Percentiles rank a stretch among this genome's conserved stretches.
phyloP scores from a whole-genome alignment of 1,140 invertebrate species.

The Pinna nobilis region DNA sequence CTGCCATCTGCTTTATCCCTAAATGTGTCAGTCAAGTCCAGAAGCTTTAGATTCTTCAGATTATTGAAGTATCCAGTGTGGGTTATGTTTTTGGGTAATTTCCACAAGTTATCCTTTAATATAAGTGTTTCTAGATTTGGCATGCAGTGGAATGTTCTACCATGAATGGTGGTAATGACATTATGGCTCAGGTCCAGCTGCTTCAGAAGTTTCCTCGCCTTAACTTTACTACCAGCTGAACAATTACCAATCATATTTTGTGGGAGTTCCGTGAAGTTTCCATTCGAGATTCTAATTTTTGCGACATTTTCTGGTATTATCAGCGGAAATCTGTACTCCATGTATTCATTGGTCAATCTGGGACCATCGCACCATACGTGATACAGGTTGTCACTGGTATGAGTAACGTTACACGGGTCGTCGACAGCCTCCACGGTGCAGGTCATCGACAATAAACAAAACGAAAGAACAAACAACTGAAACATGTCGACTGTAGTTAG shows the following conservation, averaged over 20 bases:
- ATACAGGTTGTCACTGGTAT: no score
- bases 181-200: conserved; percentile 43
- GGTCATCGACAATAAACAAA: no score
- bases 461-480: no score
- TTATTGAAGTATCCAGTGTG: conserved; percentile 28
- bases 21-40: conserved; percentile 21
- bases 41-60: neutral
- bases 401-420: no score
- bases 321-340: no score
- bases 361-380: no score
- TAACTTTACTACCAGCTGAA: neutral
- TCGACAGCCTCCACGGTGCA: no score
- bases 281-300: conserved; percentile 18
- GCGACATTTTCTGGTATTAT: neutral
- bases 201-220: conserved; percentile 3
- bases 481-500: no score
- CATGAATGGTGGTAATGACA: conserved; percentile 28
- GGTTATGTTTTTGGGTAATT: neutral
- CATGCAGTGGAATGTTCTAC: conserved; percentile 38
- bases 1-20: neutral
- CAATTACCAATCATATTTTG: conserved; percentile 19
- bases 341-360: no score
- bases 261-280: conserved; percentile 14
- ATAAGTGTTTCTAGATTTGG: conserved; percentile 33
- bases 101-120: conserved; percentile 36